phyloP scores from a whole-genome alignment of 37 sponge, comb jelly and placozoan species.

The Eunapius fragilis region DNA sequence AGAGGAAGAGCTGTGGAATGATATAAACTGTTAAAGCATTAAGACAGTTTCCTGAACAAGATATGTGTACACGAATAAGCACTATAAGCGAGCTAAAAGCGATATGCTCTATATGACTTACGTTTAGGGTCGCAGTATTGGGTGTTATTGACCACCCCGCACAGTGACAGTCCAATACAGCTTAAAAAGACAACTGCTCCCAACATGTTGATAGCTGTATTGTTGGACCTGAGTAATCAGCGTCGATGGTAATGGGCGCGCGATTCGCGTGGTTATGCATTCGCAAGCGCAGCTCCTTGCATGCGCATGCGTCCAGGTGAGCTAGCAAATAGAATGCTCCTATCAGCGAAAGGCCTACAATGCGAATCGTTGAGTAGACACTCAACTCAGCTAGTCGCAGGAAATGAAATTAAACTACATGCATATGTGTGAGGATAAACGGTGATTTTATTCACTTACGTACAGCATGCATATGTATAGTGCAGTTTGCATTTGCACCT shows the following conservation, averaged over 20 bases:
- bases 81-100: background rate
- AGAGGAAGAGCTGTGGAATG: background rate
- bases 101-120: background rate
- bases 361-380: too few species aligned
- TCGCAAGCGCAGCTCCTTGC: background rate
- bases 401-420: too few species aligned
- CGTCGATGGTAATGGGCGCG: background rate
- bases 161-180: background rate
- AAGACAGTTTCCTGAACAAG: background rate
- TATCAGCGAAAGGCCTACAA: too few species aligned
- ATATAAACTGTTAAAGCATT: background rate
- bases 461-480: too few species aligned
- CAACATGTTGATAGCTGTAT: background rate
- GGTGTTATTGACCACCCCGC: background rate
- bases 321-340: too few species aligned
- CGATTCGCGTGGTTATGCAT: background rate
- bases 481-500: too few species aligned
- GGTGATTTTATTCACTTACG: too few species aligned
- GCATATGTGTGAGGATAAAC: too few species aligned
- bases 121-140: background rate
- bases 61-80: background rate
- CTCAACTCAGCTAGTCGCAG: too few species aligned
- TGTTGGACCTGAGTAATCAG: background rate
- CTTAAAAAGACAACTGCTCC: background rate
- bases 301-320: background rate